These are phyloP conservation scores for Machaerirhynchus nigripectus DNA, from an alignment of 2,113 vertebrate species.

Conservation along the genomic window DNA sequence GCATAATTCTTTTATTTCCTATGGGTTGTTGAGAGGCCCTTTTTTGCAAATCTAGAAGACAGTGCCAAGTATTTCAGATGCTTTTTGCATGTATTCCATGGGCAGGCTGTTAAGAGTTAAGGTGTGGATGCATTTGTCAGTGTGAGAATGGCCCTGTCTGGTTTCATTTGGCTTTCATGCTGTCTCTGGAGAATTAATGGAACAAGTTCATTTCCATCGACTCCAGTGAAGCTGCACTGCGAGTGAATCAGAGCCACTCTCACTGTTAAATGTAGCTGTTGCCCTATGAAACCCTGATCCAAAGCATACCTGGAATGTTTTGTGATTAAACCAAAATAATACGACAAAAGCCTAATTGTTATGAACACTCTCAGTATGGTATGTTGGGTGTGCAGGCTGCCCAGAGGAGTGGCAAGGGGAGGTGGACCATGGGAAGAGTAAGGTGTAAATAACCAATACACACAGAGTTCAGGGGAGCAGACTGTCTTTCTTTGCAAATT, in stretches of 20 bases:
- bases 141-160: slow-evolving; percentile 12
- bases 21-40: background rate
- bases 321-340: background rate
- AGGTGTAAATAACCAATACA: background rate
- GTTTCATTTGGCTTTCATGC: slow-evolving; percentile 24
- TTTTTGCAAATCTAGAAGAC: background rate
- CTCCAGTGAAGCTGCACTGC: background rate
- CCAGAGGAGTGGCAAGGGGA: background rate
- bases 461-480: background rate
- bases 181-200: slow-evolving; percentile 11
- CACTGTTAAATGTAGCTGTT: slow-evolving; percentile 6
- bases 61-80: background rate
- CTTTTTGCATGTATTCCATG: background rate
- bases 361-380: background rate
- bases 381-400: background rate
- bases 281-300: background rate
- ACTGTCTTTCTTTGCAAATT: background rate
- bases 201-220: background rate
- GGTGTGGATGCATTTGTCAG: background rate
- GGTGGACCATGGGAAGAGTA: background rate
- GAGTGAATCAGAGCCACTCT: background rate
- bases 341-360: background rate
- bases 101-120: slow-evolving; percentile 6
- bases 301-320: background rate
- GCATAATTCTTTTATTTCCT: background rate